Base-by-base conservation (phyloP, 2,797 vertebrate genomes). In the Gymnodraco acuticeps region DNA sequence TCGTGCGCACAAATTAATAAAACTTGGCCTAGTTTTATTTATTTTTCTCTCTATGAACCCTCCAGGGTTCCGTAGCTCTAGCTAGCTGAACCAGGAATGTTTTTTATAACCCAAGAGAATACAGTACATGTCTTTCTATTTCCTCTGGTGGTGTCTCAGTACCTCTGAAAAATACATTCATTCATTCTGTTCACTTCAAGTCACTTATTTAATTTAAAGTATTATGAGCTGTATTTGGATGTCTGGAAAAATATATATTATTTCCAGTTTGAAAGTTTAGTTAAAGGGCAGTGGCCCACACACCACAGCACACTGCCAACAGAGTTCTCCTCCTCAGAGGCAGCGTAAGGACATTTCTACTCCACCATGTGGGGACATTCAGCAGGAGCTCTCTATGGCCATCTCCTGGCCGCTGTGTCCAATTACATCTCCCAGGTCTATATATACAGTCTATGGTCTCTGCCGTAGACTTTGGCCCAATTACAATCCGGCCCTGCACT, bases 321-420 rank as follows among this genome's bases (percentile, higher is more conserved):
- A 38, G 33, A 38, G 33, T 38, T 8, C 1, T 38, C 3, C 27
- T 27, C 27, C 27, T 27, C 27, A 27, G 27, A 27, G 27, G 27
- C 33, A 38, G 33, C 33, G 8, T 8, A 5, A 20, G 62, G 17
- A 47, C 4, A 13, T 47, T 46, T 27, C 10, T n/a, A 7, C 11
- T 10, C 9, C 0, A 1, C 5, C 5, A 3, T 16, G 48, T 19
- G 16, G 2, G n/a, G 42, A 19, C 51, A 77, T 56, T 71, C 31
- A 50, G 11, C 9, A 27, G 2, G 6, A 16, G 62, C 43, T 60
- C n/a, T 88, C 31, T 92, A 33, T 59, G 42, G 72, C 92, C 93
- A 92, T 79, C 94, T 94, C 3, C 67, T 92, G 94, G 89, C 16
- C 38, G 59, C 14, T 52, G 1, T 3, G 3, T 1, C 15, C 38